Percentiles rank a stretch among this genome's conserved stretches.
Conservation (phyloP, 2,888 invertebrate species). For the Platycheirus albimanus region DNA sequence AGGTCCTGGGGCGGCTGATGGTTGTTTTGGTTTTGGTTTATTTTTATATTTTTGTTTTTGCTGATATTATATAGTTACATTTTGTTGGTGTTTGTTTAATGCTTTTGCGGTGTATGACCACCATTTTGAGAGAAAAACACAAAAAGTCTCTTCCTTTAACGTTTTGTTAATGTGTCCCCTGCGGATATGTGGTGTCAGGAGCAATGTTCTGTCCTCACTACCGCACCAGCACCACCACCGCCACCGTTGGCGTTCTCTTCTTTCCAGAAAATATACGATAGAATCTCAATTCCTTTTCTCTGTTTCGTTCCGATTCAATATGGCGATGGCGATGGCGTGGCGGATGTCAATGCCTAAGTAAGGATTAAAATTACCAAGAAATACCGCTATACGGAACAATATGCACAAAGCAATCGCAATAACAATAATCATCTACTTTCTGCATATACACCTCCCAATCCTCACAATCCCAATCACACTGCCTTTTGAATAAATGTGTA, state of each 20-base stretch:
- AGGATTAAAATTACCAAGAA: constrained; percentile 26
- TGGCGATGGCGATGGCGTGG: too few relatives aligned
- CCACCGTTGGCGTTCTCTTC: background rate
- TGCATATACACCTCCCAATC: constrained; percentile 49
- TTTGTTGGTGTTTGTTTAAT: constrained; percentile 12
- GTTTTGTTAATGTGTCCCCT: constrained; percentile 40
- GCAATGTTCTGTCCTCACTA: constrained; percentile 25
- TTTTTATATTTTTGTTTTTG: background rate
- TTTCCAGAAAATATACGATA: background rate
- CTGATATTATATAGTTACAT: background rate
- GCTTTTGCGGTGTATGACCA: constrained; percentile 31
- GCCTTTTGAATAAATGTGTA: too few relatives aligned
- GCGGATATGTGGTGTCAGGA: constrained; percentile 52
- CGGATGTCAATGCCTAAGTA: constrained; percentile 33
- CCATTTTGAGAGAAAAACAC: constrained; percentile 15
- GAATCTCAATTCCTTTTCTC: background rate
- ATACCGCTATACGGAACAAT: constrained; percentile 46
- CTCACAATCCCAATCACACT: constrained; percentile 6
- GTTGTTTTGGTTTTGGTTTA: constrained; percentile 22
- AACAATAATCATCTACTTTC: constrained; percentile 62
- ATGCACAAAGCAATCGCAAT: constrained; percentile 61
- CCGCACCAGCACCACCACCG: too few relatives aligned
- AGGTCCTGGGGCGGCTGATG: constrained; percentile 48
- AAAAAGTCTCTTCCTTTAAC: constrained; percentile 42
- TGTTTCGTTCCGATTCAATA: background rate